A percentile compares a stretch with the other conserved stretches of the same genome.
Evolutionary conservation across 2,888 invertebrate genomes (phyloP).

Genomic region (Sarcophaga subvicina): DNA sequence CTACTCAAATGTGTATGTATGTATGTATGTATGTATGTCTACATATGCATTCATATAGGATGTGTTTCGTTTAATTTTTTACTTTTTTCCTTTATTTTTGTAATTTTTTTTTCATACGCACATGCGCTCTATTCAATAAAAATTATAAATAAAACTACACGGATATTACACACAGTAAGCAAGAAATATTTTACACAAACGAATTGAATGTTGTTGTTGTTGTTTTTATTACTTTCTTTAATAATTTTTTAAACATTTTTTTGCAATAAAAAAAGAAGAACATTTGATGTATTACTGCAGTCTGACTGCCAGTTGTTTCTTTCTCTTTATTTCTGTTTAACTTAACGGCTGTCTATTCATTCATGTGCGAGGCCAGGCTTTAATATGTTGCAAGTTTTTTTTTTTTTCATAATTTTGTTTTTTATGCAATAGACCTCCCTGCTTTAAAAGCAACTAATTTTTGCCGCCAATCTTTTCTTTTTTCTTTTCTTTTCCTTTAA

Average conservation of each 20-base stretch:
- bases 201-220: conserved; percentile 46
- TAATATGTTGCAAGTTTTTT: conserved; percentile 16
- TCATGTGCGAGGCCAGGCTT: conserved; percentile 31
- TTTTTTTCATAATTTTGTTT: conserved; percentile 1
- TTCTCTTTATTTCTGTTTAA: conserved; percentile 18
- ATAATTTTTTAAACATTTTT: conserved; percentile 20
- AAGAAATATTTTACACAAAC: conserved; percentile 51
- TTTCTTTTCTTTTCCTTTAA: too few relatives aligned
- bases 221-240: conserved; percentile 24
- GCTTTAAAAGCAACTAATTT: conserved; percentile 44
- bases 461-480: neutral
- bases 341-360: conserved; percentile 2
- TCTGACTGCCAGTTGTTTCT: conserved; percentile 58
- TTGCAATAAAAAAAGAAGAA: conserved; percentile 39
- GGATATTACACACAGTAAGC: conserved; percentile 4
- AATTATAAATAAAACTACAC: conserved; percentile 8
- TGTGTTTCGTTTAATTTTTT: neutral
- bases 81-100: neutral
- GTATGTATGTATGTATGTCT: neutral
- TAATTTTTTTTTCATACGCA: conserved; percentile 51
- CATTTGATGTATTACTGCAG: conserved; percentile 68
- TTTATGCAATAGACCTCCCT: conserved; percentile 41
- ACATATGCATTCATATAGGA: neutral
- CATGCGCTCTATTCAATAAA: conserved; percentile 57
- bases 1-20: neutral